Conservation (phyloP, 30 jellyfish, hydroid and myxozoan species). For the Mastigias papua region DNA sequence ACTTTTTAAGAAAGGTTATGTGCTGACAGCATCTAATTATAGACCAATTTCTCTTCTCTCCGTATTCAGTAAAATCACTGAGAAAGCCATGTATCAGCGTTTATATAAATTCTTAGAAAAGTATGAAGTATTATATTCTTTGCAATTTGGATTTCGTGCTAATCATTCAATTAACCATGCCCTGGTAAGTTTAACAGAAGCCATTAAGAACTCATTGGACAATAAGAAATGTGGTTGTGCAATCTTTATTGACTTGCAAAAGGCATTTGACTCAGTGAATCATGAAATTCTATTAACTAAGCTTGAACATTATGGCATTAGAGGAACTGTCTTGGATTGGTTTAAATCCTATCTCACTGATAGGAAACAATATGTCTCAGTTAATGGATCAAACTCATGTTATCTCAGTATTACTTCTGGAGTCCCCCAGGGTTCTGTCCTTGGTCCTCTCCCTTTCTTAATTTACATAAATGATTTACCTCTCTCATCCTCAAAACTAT, state of each 20-base stretch:
- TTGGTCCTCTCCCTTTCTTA: background rate
- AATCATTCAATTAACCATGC: constrained; percentile 57
- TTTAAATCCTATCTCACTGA: background rate
- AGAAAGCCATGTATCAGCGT: constrained; percentile 38
- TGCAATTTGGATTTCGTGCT: constrained; percentile 66
- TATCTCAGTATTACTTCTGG: background rate
- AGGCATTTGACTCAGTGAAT: background rate
- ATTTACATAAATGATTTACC: constrained; percentile 22
- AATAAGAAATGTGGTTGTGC: background rate
- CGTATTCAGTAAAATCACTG: constrained; percentile 39
- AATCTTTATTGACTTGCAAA: background rate
- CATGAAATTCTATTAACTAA: background rate
- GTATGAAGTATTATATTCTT: constrained; percentile 9
- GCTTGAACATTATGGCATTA: background rate
- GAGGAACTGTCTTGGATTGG: background rate
- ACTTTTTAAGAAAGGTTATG: background rate
- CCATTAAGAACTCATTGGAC: constrained; percentile 30
- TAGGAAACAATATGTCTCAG: constrained; percentile 5
- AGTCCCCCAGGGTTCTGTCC: background rate
- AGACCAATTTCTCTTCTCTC: too few species aligned
- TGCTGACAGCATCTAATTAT: too few species aligned
- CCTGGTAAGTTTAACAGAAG: constrained; percentile 53
- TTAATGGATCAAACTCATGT: background rate
- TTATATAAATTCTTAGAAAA: constrained; percentile 36
- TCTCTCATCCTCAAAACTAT: constrained; percentile 42